Percentiles rank a stretch among this genome's conserved stretches.
These are phyloP conservation scores for Drosophila cyrtoloma DNA, from an alignment of 2,888 invertebrate species.

Conservation along the genomic window DNA sequence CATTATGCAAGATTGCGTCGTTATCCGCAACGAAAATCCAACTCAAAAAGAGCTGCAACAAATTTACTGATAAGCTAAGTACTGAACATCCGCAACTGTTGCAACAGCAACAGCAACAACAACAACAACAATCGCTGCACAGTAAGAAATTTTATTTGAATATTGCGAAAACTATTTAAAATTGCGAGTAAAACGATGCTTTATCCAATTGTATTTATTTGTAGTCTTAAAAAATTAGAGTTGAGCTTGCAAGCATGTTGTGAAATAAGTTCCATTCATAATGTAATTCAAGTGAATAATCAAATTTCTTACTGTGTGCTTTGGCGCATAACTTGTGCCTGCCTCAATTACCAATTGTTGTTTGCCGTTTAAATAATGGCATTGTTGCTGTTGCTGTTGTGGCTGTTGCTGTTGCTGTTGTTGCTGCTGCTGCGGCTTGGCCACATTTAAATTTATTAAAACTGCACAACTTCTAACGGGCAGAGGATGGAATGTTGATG, in stretches of 20 bases:
- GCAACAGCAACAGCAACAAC: not conserved
- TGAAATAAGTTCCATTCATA: not conserved
- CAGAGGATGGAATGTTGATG: conserved; percentile 60
- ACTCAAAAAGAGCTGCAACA: conserved; percentile 39
- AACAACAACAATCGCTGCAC: conserved; percentile 29
- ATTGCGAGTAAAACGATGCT: not conserved
- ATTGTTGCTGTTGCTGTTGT: conserved; percentile 50
- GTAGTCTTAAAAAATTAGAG: not conserved
- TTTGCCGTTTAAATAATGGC: conserved; percentile 74
- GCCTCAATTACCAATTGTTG: conserved; percentile 79
- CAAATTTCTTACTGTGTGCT: conserved; percentile 6
- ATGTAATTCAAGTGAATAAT: not conserved
- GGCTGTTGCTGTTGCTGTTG: not conserved
- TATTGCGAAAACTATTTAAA: not conserved
- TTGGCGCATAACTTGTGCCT: conserved; percentile 55
- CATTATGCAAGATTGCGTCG: conserved; percentile 57
- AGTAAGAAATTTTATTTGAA: not conserved
- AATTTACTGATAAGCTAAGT: conserved; percentile 53
- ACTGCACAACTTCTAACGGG: conserved; percentile 75
- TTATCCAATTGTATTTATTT: not conserved
- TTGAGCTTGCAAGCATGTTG: not conserved
- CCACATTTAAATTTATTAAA: conserved; percentile 81
- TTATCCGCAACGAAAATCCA: conserved; percentile 55
- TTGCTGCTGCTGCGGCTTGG: conserved; percentile 34
- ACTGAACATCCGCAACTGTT: conserved; percentile 37